These are phyloP conservation scores for Amiota mariae DNA, from an alignment of 2,888 invertebrate genomes.

Conservation along the genomic window DNA sequence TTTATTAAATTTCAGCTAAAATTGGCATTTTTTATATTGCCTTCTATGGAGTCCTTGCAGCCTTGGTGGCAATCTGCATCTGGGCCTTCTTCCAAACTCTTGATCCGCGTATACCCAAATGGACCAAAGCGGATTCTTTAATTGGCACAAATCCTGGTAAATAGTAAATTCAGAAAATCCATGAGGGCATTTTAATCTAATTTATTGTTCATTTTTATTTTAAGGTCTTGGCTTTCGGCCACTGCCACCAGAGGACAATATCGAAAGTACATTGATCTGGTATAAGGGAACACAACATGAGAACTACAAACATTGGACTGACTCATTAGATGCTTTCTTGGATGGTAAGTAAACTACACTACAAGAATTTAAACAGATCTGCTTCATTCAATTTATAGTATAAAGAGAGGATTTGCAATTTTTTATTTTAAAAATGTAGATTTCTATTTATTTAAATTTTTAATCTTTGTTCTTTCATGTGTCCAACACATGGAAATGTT, in stretches of 20 bases:
- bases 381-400: too few relatives aligned
- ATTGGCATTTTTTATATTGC: conserved; percentile 95
- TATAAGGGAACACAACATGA: conserved; percentile 87
- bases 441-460: too few relatives aligned
- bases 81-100: conserved; percentile 94
- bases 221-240: conserved; percentile 93
- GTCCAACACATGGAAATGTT: too few relatives aligned
- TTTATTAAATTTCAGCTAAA: conserved; percentile 80
- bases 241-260: conserved; percentile 87
- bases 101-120: conserved; percentile 91
- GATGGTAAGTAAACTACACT: conserved; percentile 77
- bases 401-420: too few relatives aligned
- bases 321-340: conserved; percentile 83
- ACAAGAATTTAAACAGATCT: too few relatives aligned
- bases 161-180: not conserved
- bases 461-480: too few relatives aligned
- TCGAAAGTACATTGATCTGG: conserved; percentile 96
- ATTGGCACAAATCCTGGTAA: conserved; percentile 94
- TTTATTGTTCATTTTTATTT: conserved; percentile 11
- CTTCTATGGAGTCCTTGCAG: conserved; percentile 93
- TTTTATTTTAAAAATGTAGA: too few relatives aligned
- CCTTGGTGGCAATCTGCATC: conserved; percentile 94
- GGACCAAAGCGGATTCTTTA: conserved; percentile 88
- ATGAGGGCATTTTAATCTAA: not conserved
- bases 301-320: conserved; percentile 86